Conservation (phyloP, 2,113 vertebrate species). For the Rissa tridactyla region DNA sequence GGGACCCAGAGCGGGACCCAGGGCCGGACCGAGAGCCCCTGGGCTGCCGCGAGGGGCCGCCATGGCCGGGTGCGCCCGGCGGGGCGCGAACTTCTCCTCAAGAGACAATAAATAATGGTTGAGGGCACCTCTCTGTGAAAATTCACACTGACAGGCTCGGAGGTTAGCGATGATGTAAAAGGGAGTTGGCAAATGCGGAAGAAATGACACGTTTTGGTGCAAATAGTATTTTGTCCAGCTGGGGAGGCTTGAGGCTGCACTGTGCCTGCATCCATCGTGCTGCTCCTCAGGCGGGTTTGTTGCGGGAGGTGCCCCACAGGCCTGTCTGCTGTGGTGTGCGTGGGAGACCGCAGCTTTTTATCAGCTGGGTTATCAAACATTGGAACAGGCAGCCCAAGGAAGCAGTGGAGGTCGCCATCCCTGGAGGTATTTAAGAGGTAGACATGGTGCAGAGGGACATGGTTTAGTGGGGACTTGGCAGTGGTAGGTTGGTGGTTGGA, state of each 20-base stretch:
- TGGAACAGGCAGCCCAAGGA: not conserved
- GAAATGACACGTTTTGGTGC: not conserved
- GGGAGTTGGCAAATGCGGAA: fast-evolving
- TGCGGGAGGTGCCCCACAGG: not conserved
- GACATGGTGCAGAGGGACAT: not conserved
- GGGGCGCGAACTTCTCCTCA: too few relatives aligned
- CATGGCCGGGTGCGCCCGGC: fast-evolving
- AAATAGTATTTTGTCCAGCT: fast-evolving
- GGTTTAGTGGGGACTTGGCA: not conserved
- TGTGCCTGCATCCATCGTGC: fast-evolving
- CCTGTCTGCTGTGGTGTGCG: fast-evolving
- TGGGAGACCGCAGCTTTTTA: not conserved
- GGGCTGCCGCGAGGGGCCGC: not conserved
- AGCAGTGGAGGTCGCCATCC: not conserved
- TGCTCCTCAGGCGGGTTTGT: not conserved
- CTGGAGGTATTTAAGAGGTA: not conserved
- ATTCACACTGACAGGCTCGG: not conserved
- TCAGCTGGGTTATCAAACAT: not conserved
- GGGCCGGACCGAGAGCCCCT: not conserved
- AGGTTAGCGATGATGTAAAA: fast-evolving
- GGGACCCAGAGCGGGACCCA: not conserved
- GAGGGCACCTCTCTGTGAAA: not conserved
- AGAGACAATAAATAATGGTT: too few relatives aligned
- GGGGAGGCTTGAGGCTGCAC: not conserved
- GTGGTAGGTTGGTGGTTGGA: not conserved